Percentiles rank a stretch among this genome's conserved stretches.
phyloP scores from a whole-genome alignment of 1,140 invertebrate genomes.

The Ridgeia piscesae region DNA sequence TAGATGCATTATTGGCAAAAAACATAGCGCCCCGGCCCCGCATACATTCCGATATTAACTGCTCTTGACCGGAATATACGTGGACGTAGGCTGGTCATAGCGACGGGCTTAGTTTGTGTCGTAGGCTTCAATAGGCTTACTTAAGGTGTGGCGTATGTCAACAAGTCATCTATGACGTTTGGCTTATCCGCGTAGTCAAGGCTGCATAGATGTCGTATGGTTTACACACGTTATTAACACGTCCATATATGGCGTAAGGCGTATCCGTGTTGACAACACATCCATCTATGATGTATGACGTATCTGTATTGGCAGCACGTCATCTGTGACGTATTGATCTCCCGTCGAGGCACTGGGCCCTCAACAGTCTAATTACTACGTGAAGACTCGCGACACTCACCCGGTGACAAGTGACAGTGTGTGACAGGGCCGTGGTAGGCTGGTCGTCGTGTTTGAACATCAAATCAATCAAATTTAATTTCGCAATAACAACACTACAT shows the following conservation, averaged over 20 bases:
- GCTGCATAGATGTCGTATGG: no score
- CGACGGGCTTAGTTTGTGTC: neutral
- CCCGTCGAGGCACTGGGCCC: neutral
- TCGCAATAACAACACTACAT: no score
- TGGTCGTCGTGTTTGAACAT: no score
- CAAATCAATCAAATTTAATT: no score
- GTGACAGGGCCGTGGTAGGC: no score
- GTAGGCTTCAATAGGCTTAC: neutral
- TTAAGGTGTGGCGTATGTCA: neutral
- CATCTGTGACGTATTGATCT: neutral
- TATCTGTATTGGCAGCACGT: neutral
- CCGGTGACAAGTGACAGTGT: no score
- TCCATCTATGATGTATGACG: no score
- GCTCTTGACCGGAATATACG: neutral
- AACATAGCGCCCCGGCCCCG: neutral
- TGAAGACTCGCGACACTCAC: neutral
- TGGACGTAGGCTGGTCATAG: neutral
- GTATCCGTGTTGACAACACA: no score
- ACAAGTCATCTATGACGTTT: neutral
- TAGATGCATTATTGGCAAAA: neutral
- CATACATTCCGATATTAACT: neutral
- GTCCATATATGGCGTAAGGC: no score
- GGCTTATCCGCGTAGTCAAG: no score
- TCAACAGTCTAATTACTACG: neutral
- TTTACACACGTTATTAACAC: no score